phyloP scores from a whole-genome alignment of 2,888 invertebrate genomes.

The Dryocosmus kuriphilus region DNA sequence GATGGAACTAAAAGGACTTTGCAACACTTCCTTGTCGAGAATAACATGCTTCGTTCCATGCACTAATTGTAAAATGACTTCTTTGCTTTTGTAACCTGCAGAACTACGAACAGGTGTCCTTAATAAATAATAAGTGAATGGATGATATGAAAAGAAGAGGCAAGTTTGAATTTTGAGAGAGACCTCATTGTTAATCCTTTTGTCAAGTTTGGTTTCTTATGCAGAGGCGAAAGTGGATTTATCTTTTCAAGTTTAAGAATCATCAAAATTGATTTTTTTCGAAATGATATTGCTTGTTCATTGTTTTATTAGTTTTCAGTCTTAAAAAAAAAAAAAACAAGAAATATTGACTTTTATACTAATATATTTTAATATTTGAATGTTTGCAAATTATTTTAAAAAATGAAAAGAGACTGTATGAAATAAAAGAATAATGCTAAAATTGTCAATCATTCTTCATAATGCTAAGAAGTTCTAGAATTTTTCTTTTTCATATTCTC shows the following conservation, averaged over 20 bases:
- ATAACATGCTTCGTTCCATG: conserved; percentile 9
- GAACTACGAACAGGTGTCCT: background rate
- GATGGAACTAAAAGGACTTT: background rate
- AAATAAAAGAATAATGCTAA: too few relatives aligned
- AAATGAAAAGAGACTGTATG: too few relatives aligned
- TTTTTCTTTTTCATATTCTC: too few relatives aligned
- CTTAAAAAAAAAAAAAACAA: too few relatives aligned
- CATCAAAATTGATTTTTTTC: background rate
- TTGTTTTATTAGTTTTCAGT: too few relatives aligned
- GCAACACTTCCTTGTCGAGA: background rate
- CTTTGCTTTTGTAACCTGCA: background rate
- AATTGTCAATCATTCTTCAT: too few relatives aligned
- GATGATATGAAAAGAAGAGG: conserved; percentile 6
- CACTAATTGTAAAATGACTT: conserved; percentile 5
- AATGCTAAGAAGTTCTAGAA: too few relatives aligned
- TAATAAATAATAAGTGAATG: background rate
- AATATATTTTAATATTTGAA: too few relatives aligned
- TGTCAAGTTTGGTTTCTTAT: background rate
- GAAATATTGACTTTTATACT: too few relatives aligned
- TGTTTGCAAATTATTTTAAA: too few relatives aligned
- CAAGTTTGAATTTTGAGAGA: background rate
- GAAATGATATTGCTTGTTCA: too few relatives aligned
- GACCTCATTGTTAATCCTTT: background rate
- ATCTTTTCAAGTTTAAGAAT: background rate
- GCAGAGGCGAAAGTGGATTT: background rate